Evolutionary conservation across 1,140 invertebrate species (phyloP).

Genomic region (Rhyzopertha dominica): DNA sequence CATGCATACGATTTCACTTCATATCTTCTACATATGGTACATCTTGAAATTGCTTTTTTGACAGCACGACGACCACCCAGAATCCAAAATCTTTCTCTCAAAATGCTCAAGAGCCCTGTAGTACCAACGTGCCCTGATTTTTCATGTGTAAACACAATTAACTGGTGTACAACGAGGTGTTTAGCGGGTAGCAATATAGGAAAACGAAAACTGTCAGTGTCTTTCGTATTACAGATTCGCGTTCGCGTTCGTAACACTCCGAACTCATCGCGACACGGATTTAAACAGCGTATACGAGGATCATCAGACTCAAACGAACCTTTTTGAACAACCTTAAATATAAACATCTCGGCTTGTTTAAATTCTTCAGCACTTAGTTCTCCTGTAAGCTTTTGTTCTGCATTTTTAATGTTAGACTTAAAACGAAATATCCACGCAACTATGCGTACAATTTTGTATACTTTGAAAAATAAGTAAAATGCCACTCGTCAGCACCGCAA

Average conservation of each 20-base stretch:
- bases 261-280: slow-evolving; percentile 4
- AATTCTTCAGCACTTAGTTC: too few species aligned
- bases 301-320: neutral
- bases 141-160: slow-evolving; percentile 6
- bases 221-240: slow-evolving; percentile 3
- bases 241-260: slow-evolving; percentile 6
- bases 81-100: slow-evolving; percentile 15
- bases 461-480: too few species aligned
- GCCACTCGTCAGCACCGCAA: too few species aligned
- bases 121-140: slow-evolving; percentile 10
- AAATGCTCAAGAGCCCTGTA: slow-evolving; percentile 7
- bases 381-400: too few species aligned
- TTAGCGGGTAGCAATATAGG: slow-evolving; percentile 12
- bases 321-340: neutral
- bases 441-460: too few species aligned
- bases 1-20: slow-evolving; percentile 23
- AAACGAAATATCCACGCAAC: too few species aligned
- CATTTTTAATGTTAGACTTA: too few species aligned
- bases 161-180: slow-evolving; percentile 4
- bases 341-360: too few species aligned
- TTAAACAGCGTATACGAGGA: neutral
- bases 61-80: slow-evolving; percentile 13
- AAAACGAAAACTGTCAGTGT: slow-evolving; percentile 11
- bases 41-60: slow-evolving; percentile 22
- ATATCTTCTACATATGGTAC: slow-evolving; percentile 20